Percentiles rank a stretch among this genome's conserved stretches.
Evolutionary conservation across 2,797 vertebrate species (phyloP).

Genomic region (Poecilia gillii): DNA sequence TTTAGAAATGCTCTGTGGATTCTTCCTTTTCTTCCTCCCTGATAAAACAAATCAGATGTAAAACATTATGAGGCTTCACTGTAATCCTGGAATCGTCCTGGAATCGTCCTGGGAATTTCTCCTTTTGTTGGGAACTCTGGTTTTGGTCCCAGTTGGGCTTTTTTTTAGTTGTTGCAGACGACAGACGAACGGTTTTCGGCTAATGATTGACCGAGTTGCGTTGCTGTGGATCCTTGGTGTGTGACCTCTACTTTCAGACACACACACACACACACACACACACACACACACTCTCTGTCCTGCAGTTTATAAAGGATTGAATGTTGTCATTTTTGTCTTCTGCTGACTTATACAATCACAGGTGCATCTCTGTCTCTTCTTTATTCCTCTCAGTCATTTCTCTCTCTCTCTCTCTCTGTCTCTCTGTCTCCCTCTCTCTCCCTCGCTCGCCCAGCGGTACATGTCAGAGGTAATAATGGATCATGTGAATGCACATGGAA

Average conservation of each 20-base stretch:
- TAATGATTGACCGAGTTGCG: conserved; percentile 62
- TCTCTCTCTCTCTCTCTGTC: background rate
- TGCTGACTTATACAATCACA: background rate
- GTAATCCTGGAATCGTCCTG: conserved; percentile 34
- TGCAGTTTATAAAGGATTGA: background rate
- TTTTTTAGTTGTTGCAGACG: conserved; percentile 25
- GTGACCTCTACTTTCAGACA: conserved; percentile 41
- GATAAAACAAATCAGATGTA: background rate
- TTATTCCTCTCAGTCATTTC: background rate
- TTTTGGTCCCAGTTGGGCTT: background rate
- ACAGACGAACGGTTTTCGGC: conserved; percentile 2
- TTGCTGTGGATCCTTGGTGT: conserved; percentile 21
- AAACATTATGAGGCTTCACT: background rate
- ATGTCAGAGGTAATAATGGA: conserved; percentile 74
- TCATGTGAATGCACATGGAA: conserved; percentile 72
- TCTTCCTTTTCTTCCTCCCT: background rate
- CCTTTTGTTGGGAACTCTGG: conserved; percentile 12
- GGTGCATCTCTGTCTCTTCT: background rate
- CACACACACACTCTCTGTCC: background rate
- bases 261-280: conserved; percentile 34
- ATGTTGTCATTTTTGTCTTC: background rate
- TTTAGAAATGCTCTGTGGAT: background rate
- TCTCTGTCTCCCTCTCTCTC: background rate
- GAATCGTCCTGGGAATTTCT: conserved; percentile 30
- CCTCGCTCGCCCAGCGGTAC: conserved; percentile 50